A percentile compares a stretch with the other conserved stretches of the same genome.
These are phyloP conservation scores for Petrocephalus microphthalmus DNA, from an alignment of 2,113 vertebrate species.

Conservation along the genomic window DNA sequence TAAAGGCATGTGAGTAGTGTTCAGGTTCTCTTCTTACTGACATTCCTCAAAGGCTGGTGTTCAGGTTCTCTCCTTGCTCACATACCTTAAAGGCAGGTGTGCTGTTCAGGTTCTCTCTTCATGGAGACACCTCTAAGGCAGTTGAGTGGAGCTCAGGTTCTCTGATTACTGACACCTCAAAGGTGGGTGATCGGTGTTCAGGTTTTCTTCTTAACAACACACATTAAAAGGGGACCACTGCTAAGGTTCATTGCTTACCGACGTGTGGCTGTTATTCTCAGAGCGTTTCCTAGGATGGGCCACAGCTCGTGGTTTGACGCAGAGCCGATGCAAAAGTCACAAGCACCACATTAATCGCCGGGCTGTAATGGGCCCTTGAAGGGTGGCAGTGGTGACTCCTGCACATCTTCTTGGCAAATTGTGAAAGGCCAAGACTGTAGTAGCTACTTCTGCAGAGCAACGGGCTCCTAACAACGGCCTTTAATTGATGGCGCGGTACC, in stretches of 20 bases:
- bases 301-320: not conserved
- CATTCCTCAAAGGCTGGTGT: not conserved
- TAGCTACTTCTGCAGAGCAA: not conserved
- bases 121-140: too few species aligned
- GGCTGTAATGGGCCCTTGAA: not conserved
- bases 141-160: not conserved
- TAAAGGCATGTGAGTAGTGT: too few species aligned
- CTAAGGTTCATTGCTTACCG: too few species aligned
- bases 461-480: not conserved
- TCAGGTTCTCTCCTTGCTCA: not conserved
- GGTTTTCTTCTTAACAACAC: not conserved
- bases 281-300: not conserved
- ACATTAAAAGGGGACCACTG: too few species aligned
- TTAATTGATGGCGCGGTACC: not conserved
- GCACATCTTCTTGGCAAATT: not conserved
- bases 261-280: too few species aligned
- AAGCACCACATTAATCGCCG: not conserved
- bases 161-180: not conserved
- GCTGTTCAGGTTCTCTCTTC: not conserved
- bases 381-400: not conserved
- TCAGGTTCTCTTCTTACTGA: not conserved
- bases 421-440: slow-evolving; percentile 3
- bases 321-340: not conserved
- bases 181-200: not conserved
- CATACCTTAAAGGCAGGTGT: not conserved